Conservation (phyloP, 2,888 invertebrate genomes). For the Limnephilus auricula region DNA sequence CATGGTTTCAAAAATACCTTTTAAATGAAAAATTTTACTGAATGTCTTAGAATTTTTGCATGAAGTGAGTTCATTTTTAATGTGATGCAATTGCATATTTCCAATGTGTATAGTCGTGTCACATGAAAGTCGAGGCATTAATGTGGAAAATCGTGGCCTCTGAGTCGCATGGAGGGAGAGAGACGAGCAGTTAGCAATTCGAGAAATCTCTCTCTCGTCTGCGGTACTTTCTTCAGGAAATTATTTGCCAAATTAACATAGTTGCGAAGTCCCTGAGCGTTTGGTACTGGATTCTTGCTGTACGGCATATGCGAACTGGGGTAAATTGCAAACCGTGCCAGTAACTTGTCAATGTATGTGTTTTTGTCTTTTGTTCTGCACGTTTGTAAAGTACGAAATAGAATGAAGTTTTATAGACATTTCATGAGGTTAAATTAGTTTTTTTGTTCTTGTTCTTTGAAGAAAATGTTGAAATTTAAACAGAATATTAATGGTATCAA, state of each 20-base stretch:
- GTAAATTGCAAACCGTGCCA: background rate
- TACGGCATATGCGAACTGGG: background rate
- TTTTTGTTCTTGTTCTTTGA: background rate
- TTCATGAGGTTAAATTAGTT: background rate
- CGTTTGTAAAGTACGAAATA: background rate
- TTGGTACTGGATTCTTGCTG: background rate
- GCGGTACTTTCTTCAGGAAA: slow-evolving; percentile 11
- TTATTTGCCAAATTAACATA: slow-evolving; percentile 27
- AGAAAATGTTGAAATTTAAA: too few species aligned
- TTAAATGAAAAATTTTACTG: too few species aligned
- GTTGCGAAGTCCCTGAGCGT: slow-evolving; percentile 8
- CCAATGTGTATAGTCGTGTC: background rate
- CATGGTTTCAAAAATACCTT: too few species aligned
- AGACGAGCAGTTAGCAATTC: background rate
- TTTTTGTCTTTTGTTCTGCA: background rate
- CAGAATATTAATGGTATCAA: too few species aligned
- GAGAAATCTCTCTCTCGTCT: background rate
- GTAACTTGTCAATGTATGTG: background rate
- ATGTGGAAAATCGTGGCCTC: background rate
- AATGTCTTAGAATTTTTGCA: too few species aligned
- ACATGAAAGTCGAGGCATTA: background rate
- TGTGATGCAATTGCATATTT: background rate
- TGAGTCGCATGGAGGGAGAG: background rate
- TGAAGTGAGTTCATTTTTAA: too few species aligned
- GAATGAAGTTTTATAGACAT: background rate